Evolutionary conservation across 2,113 vertebrate genomes (phyloP).

Genomic region (Macquaria australasica): DNA sequence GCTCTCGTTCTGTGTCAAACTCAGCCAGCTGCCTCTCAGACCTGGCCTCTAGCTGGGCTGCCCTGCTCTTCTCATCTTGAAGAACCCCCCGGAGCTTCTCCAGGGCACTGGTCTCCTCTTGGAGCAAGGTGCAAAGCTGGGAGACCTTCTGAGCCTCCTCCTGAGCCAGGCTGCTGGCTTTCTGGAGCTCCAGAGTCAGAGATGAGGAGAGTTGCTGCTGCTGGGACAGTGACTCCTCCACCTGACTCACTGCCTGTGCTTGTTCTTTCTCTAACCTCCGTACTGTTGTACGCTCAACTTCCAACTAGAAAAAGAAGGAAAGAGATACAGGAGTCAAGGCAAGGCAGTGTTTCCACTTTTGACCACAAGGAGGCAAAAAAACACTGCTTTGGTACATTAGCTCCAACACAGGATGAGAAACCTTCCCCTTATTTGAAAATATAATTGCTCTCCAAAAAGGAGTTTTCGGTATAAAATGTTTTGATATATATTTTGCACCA

Average conservation of each 20-base stretch:
- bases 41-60: conserved; percentile 88
- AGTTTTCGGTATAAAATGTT: not conserved
- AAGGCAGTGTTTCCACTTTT: conserved; percentile 26
- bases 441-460: not conserved
- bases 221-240: conserved; percentile 91
- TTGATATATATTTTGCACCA: not conserved
- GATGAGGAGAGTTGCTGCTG: conserved; percentile 93
- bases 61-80: conserved; percentile 85
- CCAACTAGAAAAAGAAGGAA: conserved; percentile 85
- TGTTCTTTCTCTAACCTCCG: conserved; percentile 92
- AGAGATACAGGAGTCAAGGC: conserved; percentile 12
- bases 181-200: conserved; percentile 93
- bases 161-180: conserved; percentile 89
- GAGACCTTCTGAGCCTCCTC: conserved; percentile 91
- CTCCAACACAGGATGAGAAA: conserved; percentile 1
- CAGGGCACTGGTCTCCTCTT: conserved; percentile 85
- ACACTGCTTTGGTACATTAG: not conserved
- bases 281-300: conserved; percentile 91
- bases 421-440: not conserved
- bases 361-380: conserved; percentile 77
- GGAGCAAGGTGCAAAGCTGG: conserved; percentile 87
- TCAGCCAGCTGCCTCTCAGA: conserved; percentile 91
- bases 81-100: conserved; percentile 87
- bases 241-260: conserved; percentile 86
- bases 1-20: conserved; percentile 92